Percentiles rank a stretch among this genome's conserved stretches.
phyloP scores from a whole-genome alignment of 1,140 invertebrate species.

The Apis mellifera region Amel_HAv3.1 CM009942.2:5651501-5652000 shows the following conservation, averaged over 20 bases:
- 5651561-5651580: no score
- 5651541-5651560: no score
- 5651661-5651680: no score
- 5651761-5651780: neutral
- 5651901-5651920: neutral
- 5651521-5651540: no score
- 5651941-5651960: slow-evolving; percentile 36
- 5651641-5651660: no score
- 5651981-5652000: neutral
- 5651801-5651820: slow-evolving; percentile 73
- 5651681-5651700: no score
- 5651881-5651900: slow-evolving; percentile 54
- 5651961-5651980: slow-evolving; percentile 1
- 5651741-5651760: neutral
- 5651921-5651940: slow-evolving; percentile 16
- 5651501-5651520: no score
- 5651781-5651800: slow-evolving; percentile 2
- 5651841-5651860: slow-evolving; percentile 54
- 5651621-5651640: no score
- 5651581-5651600: no score
- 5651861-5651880: slow-evolving; percentile 56
- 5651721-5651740: slow-evolving; percentile 4
- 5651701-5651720: no score
- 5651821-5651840: slow-evolving; percentile 64
- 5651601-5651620: no score